Conservation (phyloP, 2,888 invertebrate genomes). For the Andrena bucephala region DNA sequence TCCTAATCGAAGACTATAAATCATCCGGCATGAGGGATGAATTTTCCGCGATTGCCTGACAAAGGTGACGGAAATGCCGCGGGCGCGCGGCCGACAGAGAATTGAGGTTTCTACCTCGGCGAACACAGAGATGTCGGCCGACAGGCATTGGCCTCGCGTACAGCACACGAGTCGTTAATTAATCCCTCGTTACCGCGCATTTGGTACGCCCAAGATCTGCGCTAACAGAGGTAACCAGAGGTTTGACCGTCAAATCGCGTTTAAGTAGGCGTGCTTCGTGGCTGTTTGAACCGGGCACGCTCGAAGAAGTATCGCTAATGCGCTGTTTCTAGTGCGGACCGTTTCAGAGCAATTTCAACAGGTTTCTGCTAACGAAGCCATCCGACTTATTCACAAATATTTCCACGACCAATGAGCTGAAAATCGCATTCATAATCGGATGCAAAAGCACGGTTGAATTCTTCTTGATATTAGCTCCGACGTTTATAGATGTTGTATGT, state of each 20-base stretch:
- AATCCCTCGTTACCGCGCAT: conserved; percentile 72
- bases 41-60: conserved; percentile 37
- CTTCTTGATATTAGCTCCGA: no score
- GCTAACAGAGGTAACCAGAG: conserved; percentile 67
- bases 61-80: conserved; percentile 32
- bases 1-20: conserved; percentile 18
- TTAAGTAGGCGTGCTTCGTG: conserved; percentile 72
- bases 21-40: background rate
- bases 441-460: no score
- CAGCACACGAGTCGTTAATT: conserved; percentile 72
- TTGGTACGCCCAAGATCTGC: conserved; percentile 66
- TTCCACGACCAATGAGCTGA: conserved; percentile 1
- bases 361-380: conserved; percentile 12
- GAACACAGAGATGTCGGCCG: conserved; percentile 55
- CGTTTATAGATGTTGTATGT: no score
- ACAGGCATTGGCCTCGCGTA: conserved; percentile 52
- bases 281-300: conserved; percentile 20
- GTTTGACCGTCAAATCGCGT: conserved; percentile 68
- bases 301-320: conserved; percentile 19
- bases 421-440: background rate
- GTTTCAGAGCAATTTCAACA: conserved; percentile 39
- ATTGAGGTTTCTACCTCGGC: conserved; percentile 62
- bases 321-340: background rate
- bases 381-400: conserved; percentile 4
- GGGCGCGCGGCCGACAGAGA: conserved; percentile 44